Evolutionary conservation across 1,140 invertebrate genomes (phyloP).

Genomic region (Hyphantria cunea): DNA sequence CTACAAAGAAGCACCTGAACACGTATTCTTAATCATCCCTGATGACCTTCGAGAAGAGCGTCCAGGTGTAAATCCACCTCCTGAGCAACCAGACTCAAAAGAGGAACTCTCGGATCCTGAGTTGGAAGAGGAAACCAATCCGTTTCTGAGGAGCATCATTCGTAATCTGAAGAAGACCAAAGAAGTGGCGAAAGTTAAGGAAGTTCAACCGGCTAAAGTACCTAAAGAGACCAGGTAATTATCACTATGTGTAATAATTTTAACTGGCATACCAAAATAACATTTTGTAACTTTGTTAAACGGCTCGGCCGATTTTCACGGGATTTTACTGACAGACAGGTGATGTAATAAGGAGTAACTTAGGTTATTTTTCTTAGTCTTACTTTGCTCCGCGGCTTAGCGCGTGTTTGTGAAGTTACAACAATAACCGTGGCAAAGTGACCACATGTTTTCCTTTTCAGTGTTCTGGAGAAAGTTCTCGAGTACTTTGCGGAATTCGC

Average conservation of each 20-base stretch:
- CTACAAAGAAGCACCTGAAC: constrained; percentile 45
- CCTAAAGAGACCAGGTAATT: neutral
- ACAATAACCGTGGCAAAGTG: too few species aligned
- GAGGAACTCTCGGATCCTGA: neutral
- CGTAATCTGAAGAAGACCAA: constrained; percentile 14
- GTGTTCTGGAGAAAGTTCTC: neutral
- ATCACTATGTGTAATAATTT: too few species aligned
- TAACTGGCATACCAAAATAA: too few species aligned
- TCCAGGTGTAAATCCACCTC: neutral
- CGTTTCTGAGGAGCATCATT: constrained; percentile 30
- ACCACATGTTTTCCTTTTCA: neutral
- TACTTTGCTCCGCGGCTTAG: too few species aligned
- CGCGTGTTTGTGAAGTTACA: too few species aligned
- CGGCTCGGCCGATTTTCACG: too few species aligned
- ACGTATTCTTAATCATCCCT: constrained; percentile 46
- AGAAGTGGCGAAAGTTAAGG: too few species aligned
- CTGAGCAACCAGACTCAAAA: neutral
- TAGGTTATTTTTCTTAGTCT: too few species aligned
- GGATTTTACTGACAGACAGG: too few species aligned
- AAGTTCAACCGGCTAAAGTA: neutral
- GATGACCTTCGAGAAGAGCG: constrained; percentile 39
- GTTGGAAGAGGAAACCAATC: constrained; percentile 20
- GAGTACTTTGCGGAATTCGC: neutral
- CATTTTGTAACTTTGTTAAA: too few species aligned
- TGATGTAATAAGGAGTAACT: too few species aligned